Evolutionary conservation across 2,113 vertebrate species (phyloP).

Genomic region (Glaucomys volans): DNA sequence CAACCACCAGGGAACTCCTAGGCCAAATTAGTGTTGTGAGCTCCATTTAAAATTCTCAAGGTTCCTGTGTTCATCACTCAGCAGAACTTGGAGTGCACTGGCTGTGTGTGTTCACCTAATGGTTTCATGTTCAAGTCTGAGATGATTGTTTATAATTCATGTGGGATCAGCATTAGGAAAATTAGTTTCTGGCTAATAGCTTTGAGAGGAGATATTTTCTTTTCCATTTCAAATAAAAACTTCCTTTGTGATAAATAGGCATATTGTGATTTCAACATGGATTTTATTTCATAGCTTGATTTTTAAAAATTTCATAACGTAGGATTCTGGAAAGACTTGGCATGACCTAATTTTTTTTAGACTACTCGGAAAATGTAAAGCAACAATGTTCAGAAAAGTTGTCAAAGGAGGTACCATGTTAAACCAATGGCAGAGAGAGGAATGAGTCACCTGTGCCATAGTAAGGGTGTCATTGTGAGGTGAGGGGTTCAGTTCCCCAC

Average conservation of each 20-base stretch:
- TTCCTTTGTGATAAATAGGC: neutral
- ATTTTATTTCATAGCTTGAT: neutral
- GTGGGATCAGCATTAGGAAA: neutral
- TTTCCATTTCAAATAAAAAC: neutral
- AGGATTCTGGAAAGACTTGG: slow-evolving; percentile 25
- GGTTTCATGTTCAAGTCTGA: neutral
- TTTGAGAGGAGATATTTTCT: neutral
- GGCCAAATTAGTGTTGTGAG: neutral
- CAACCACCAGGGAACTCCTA: neutral
- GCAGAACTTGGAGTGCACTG: neutral
- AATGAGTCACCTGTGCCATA: neutral
- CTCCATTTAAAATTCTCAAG: neutral
- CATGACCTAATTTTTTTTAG: neutral
- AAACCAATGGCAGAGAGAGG: neutral
- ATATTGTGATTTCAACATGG: neutral
- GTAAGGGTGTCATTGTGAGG: neutral
- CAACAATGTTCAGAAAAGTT: neutral
- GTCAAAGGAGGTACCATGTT: neutral
- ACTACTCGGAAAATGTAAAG: neutral
- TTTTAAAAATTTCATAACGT: neutral
- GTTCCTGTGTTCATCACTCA: neutral
- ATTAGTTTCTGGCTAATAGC: neutral
- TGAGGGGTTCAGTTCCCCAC: neutral
- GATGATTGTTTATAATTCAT: neutral
- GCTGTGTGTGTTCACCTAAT: neutral